Evolutionary conservation across 1,140 invertebrate species (phyloP).

Genomic region (Contarinia nasturtii): DNA sequence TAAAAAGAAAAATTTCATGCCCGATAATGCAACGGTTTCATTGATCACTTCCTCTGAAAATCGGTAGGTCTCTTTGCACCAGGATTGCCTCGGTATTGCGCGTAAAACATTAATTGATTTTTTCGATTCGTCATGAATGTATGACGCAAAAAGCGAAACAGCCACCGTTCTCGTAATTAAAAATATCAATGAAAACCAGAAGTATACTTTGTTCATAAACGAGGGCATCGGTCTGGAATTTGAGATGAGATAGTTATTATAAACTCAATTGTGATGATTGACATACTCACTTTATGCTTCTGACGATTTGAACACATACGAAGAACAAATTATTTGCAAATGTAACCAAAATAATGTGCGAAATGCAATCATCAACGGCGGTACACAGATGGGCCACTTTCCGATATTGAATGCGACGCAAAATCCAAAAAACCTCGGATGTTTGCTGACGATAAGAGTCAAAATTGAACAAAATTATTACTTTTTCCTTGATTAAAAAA

Average conservation of each 20-base stretch:
- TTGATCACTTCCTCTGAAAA: slow-evolving; percentile 35
- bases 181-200: slow-evolving; percentile 39
- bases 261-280: no score
- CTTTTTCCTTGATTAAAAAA: no score
- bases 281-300: slow-evolving; percentile 21
- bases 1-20: slow-evolving; percentile 39
- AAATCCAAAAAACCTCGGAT: slow-evolving; percentile 22
- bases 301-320: slow-evolving; percentile 41
- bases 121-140: slow-evolving; percentile 39
- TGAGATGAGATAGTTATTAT: not conserved
- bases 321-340: slow-evolving; percentile 44
- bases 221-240: slow-evolving; percentile 15
- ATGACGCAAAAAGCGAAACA: slow-evolving; percentile 35
- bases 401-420: slow-evolving; percentile 30
- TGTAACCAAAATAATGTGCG: slow-evolving; percentile 35
- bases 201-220: slow-evolving; percentile 25
- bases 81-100: slow-evolving; percentile 31
- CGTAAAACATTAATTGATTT: slow-evolving; percentile 31
- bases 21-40: slow-evolving; percentile 36
- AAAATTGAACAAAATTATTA: no score
- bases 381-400: slow-evolving; percentile 27
- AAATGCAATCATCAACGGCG: slow-evolving; percentile 27
- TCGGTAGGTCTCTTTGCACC: slow-evolving; percentile 34
- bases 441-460: slow-evolving; percentile 3
- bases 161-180: slow-evolving; percentile 32